Percentiles rank a stretch among this genome's conserved stretches.
phyloP scores from a whole-genome alignment of 2,113 vertebrate species.

The Aix galericulata region DNA sequence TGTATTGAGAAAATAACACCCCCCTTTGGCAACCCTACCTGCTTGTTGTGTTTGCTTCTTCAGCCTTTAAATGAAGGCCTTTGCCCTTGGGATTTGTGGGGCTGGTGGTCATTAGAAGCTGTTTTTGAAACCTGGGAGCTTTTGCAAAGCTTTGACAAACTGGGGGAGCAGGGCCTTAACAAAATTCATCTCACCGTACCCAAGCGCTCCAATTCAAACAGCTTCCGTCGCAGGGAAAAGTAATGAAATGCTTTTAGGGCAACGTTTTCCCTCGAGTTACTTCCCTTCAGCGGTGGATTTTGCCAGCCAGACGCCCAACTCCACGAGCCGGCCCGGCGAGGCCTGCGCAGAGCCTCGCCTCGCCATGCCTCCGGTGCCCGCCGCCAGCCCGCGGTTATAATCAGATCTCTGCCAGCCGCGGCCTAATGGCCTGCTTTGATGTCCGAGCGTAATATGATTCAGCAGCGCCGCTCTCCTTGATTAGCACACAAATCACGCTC shows the following conservation, averaged over 20 bases:
- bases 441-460: not conserved
- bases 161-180: rapidly evolving
- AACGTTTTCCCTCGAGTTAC: not conserved
- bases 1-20: rapidly evolving
- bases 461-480: not conserved
- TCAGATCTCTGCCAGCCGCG: not conserved
- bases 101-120: not conserved
- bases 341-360: not conserved
- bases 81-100: not conserved
- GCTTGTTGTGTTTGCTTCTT: not conserved
- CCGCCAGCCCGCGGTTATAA: not conserved
- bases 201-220: not conserved
- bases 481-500: not conserved
- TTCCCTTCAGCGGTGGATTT: not conserved
- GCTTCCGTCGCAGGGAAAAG: not conserved
- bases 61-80: rapidly evolving
- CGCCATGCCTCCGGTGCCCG: not conserved
- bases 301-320: not conserved
- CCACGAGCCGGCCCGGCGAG: rapidly evolving
- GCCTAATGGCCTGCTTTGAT: not conserved
- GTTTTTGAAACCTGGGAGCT: not conserved
- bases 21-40: not conserved
- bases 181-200: rapidly evolving
- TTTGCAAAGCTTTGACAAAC: not conserved
- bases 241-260: constrained; percentile 20